Evolutionary conservation across 1,140 invertebrate species (phyloP), one percentile per base, ranked within the genome.

Genomic region (Trinorchestia longiramus): DNA sequence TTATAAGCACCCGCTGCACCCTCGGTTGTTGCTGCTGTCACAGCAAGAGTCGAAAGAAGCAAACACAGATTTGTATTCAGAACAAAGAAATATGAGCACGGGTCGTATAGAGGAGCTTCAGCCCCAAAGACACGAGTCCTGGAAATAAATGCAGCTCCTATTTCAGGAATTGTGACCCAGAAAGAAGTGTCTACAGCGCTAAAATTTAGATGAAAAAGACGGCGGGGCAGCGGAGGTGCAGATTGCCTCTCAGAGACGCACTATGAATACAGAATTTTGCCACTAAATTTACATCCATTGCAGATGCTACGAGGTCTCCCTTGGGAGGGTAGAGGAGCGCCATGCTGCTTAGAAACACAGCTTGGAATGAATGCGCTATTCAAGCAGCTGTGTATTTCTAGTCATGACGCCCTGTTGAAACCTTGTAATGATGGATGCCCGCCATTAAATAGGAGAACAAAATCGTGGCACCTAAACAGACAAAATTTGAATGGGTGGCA

Each of bases 201-300:
- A 53, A 77, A 77, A 77, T 23, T 11, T 3, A 19, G 62, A 77
- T 36, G 11, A 77, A 77, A 77, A 77, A 77, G 62, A 77, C 62
- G 62, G 62, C 62, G 28, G 62, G 62, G 62, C 62, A 23, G 62
- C 15, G 62, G 1, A 77, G 62, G 28, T 11, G 62, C 62, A 77
- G 62, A 77, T 77, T 77, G 62, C 62, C 62, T 77, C 62, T 77
- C 62, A 77, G 15, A 77, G 62, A 28, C 62, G 62, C 62, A 28
- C 62, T 77, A 77, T 77, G 62, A 77, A 77, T 77, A 36, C 62
- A 23, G 62, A 77, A 77, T 77, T 77, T 77, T 77, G 62, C 62
- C 62, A 77, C 62, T 77, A 77, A 77, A 77, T 77, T 77, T 77
- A 36, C 62, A 77, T 77, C 62, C 62, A 77, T 77, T 77, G 62